Conservation (phyloP, 2,888 invertebrate species). For the Pollenia amentaria region DNA sequence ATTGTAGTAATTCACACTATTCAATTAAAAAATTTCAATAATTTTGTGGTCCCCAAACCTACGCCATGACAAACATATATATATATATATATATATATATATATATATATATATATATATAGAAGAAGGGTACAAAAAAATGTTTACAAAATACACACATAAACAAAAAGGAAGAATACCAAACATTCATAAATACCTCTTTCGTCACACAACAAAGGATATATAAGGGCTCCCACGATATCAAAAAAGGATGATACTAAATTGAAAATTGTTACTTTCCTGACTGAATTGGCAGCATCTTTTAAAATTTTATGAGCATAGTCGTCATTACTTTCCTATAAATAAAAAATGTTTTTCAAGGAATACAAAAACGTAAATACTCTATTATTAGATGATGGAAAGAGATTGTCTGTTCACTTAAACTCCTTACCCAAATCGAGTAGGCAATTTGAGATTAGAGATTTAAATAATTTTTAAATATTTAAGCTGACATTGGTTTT, state of each 20-base stretch:
- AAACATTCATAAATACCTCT: slow-evolving; percentile 76
- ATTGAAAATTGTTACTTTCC: slow-evolving; percentile 80
- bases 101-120: too few species aligned
- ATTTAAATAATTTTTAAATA: too few species aligned
- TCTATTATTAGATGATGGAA: not conserved
- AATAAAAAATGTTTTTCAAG: slow-evolving; percentile 22
- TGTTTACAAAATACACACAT: not conserved
- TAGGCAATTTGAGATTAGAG: too few species aligned
- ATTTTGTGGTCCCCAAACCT: too few species aligned
- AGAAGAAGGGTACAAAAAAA: not conserved
- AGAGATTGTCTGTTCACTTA: too few species aligned
- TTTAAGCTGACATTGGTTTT: too few species aligned
- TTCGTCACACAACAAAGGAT: slow-evolving; percentile 77
- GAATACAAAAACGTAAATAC: not conserved
- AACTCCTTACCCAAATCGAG: too few species aligned
- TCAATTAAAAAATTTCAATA: too few species aligned
- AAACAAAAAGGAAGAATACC: not conserved
- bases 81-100: too few species aligned
- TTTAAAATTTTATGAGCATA: slow-evolving; percentile 74
- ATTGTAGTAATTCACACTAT: too few species aligned
- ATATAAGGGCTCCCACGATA: slow-evolving; percentile 77
- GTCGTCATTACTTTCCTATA: slow-evolving; percentile 75
- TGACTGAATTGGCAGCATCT: slow-evolving; percentile 75
- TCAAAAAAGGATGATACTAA: slow-evolving; percentile 78
- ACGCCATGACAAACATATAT: too few species aligned